Conservation (phyloP, 1,140 invertebrate genomes). For the Aphelenchoides avenae region DNA sequence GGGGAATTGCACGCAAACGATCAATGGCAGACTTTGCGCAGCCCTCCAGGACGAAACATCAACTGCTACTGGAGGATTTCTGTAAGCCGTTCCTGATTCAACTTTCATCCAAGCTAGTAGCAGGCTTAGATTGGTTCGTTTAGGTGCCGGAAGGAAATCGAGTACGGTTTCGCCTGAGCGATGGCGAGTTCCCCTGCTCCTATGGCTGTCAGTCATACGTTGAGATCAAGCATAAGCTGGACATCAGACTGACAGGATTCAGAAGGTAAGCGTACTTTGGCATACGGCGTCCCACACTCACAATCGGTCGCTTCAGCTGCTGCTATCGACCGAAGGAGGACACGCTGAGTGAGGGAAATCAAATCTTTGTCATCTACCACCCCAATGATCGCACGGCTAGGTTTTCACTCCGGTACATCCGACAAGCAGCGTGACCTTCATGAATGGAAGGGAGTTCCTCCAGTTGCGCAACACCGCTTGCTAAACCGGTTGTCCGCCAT, state of each 20-base stretch:
- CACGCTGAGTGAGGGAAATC: slow-evolving; percentile 55
- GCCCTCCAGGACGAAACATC: slow-evolving; percentile 51
- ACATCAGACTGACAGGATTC: slow-evolving; percentile 55
- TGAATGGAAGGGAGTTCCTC: no score
- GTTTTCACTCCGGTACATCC: slow-evolving; percentile 57
- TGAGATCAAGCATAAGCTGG: slow-evolving; percentile 57
- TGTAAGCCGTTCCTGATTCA: slow-evolving; percentile 23
- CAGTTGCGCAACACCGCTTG: not conserved
- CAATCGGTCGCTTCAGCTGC: slow-evolving; percentile 39
- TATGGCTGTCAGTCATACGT: slow-evolving; percentile 58
- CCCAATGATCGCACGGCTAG: slow-evolving; percentile 58
- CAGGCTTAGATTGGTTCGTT: slow-evolving; percentile 8
- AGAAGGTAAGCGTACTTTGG: slow-evolving; percentile 40
- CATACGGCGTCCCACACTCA: not conserved
- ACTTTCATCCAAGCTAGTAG: not conserved
- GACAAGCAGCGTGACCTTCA: slow-evolving; percentile 31
- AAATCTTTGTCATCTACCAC: slow-evolving; percentile 58
- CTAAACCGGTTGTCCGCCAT: not conserved
- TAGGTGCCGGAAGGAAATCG: slow-evolving; percentile 49
- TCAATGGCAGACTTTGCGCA: slow-evolving; percentile 56
- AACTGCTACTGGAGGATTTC: slow-evolving; percentile 59
- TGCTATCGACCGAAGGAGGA: slow-evolving; percentile 59
- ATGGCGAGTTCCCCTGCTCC: slow-evolving; percentile 58
- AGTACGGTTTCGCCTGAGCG: slow-evolving; percentile 55
- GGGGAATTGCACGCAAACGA: slow-evolving; percentile 52